Conservation (phyloP, 2,113 vertebrate species). For the Phodopus roborovskii region DNA sequence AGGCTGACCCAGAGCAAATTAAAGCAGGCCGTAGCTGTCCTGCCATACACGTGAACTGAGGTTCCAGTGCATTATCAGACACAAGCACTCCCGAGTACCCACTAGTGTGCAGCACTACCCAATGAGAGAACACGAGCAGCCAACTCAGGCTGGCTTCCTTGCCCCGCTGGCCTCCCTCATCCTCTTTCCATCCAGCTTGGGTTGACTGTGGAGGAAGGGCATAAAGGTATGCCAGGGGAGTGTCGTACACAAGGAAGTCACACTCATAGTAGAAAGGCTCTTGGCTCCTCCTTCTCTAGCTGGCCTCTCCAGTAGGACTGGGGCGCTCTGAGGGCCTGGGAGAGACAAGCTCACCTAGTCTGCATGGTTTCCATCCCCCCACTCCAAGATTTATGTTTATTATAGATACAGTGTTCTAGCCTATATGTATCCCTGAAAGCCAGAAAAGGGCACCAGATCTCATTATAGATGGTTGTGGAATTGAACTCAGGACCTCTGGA, state of each 20-base stretch:
- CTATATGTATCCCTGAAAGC: too few species aligned
- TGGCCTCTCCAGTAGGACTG: not conserved
- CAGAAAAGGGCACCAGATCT: too few species aligned
- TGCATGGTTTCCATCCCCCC: not conserved
- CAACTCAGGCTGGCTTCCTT: not conserved
- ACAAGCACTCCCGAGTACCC: not conserved
- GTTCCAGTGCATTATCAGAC: accelerated
- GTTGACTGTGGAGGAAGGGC: not conserved
- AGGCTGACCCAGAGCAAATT: not conserved
- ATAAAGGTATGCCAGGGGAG: not conserved
- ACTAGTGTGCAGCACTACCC: too few species aligned
- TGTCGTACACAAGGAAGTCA: not conserved
- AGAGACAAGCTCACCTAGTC: not conserved
- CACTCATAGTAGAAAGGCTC: too few species aligned
- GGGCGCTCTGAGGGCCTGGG: not conserved
- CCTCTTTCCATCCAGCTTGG: too few species aligned
- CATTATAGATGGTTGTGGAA: too few species aligned
- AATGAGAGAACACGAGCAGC: too few species aligned
- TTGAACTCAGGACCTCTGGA: too few species aligned
- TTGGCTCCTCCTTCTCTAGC: not conserved
- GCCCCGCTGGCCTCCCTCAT: too few species aligned
- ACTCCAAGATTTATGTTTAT: too few species aligned
- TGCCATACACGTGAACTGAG: too few species aligned
- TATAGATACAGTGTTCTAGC: too few species aligned
- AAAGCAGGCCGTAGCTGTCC: not conserved